Evolutionary conservation across 2,797 vertebrate genomes (phyloP).

Genomic region (Malurus splendens): DNA sequence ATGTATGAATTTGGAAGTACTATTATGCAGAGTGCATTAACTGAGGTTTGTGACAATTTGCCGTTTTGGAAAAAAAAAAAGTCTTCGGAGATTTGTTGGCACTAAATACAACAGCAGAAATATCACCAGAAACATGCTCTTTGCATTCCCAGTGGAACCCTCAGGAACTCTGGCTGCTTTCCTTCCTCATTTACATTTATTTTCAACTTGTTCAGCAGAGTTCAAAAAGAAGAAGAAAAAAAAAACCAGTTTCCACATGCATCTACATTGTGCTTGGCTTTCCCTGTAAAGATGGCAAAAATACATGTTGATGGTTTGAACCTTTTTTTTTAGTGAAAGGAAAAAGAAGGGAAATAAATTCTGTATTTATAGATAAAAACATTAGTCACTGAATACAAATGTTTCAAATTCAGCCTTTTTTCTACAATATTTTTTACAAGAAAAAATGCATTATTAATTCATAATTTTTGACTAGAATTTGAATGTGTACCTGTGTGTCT

Average conservation of each 20-base stretch:
- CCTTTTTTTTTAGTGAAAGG: neutral
- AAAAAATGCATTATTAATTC: neutral
- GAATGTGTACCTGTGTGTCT: neutral
- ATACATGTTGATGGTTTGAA: neutral
- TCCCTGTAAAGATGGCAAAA: neutral
- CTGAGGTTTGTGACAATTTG: constrained; percentile 12
- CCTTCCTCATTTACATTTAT: constrained; percentile 24
- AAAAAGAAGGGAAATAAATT: neutral
- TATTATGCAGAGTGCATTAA: neutral
- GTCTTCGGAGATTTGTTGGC: constrained; percentile 16
- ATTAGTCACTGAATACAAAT: neutral
- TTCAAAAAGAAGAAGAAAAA: neutral
- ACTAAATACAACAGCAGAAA: constrained; percentile 14
- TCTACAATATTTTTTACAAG: neutral
- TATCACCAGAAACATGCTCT: constrained; percentile 6
- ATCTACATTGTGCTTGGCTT: neutral
- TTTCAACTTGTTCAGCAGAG: constrained; percentile 20
- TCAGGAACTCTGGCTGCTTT: neutral
- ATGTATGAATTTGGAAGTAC: neutral
- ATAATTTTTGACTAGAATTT: neutral
- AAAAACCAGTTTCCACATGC: neutral
- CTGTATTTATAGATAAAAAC: neutral
- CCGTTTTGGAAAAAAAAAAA: neutral
- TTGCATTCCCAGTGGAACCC: neutral
- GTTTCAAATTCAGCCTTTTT: neutral